Evolutionary conservation across 2,113 vertebrate genomes (phyloP).

Genomic region (Melanerpes formicivorus): DNA sequence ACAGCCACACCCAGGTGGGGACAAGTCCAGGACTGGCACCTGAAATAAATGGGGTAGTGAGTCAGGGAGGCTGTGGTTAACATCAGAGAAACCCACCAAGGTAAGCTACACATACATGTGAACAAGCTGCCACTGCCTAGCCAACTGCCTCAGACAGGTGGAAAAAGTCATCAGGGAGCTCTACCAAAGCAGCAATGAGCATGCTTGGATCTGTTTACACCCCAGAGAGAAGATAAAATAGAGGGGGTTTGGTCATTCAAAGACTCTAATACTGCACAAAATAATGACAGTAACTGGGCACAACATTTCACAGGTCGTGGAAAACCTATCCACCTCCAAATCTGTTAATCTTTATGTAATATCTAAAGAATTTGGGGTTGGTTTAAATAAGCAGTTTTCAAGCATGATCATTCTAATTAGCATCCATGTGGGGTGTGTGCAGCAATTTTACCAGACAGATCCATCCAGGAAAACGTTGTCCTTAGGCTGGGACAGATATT

Average conservation of each 20-base stretch:
- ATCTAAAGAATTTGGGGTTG: background rate
- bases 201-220: background rate
- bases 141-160: background rate
- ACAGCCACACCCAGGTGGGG: conserved; percentile 64
- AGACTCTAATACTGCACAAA: background rate
- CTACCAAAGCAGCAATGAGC: background rate
- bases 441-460: background rate
- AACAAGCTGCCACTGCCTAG: background rate
- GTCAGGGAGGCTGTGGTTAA: background rate
- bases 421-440: background rate
- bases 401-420: background rate
- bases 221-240: background rate
- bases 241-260: background rate
- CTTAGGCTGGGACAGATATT: background rate
- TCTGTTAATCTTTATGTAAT: background rate
- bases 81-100: background rate
- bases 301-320: background rate
- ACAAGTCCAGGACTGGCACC: conserved; percentile 62
- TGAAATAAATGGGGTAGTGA: background rate
- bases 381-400: background rate
- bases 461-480: background rate
- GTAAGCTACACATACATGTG: background rate
- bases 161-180: background rate
- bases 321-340: background rate
- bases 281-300: background rate